These are phyloP conservation scores for Adelognathus sp. DNA, from an alignment of 2,888 invertebrate species.

Conservation along the genomic window DNA sequence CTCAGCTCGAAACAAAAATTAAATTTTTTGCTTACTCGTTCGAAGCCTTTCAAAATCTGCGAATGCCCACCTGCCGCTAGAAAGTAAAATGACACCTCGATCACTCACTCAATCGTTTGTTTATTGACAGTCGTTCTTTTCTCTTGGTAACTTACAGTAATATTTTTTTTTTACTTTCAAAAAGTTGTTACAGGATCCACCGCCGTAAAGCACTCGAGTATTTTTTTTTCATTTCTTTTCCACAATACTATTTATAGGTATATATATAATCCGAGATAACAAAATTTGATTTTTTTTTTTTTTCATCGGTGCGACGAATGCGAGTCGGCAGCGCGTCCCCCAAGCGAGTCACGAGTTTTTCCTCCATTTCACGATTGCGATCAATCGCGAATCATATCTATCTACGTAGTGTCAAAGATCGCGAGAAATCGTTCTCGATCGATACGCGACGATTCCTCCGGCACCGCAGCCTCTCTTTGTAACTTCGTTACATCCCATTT, in stretches of 20 bases:
- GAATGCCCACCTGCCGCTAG: background rate
- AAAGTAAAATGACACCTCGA: background rate
- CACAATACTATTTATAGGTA: background rate
- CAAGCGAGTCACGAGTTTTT: constrained; percentile 51
- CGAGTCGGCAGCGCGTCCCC: constrained; percentile 32
- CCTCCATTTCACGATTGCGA: background rate
- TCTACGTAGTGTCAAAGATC: constrained; percentile 20
- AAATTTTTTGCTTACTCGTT: too few relatives aligned
- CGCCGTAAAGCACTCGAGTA: constrained; percentile 27
- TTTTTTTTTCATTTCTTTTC: background rate
- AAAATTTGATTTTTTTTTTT: background rate
- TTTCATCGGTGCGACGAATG: background rate
- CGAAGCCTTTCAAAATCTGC: background rate
- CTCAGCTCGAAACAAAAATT: too few relatives aligned
- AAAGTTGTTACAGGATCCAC: constrained; percentile 46
- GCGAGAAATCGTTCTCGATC: constrained; percentile 19
- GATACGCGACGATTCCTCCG: background rate
- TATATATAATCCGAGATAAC: too few relatives aligned
- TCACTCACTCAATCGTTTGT: constrained; percentile 61
- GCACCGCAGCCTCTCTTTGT: background rate
- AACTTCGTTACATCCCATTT: background rate
- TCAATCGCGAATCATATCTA: constrained; percentile 1
- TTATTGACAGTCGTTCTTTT: constrained; percentile 54
- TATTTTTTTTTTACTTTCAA: constrained; percentile 57
- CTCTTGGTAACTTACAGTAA: constrained; percentile 57